Evolutionary conservation across 1,140 invertebrate species (phyloP).

Genomic region (Drosophila sulfurigaster): DNA sequence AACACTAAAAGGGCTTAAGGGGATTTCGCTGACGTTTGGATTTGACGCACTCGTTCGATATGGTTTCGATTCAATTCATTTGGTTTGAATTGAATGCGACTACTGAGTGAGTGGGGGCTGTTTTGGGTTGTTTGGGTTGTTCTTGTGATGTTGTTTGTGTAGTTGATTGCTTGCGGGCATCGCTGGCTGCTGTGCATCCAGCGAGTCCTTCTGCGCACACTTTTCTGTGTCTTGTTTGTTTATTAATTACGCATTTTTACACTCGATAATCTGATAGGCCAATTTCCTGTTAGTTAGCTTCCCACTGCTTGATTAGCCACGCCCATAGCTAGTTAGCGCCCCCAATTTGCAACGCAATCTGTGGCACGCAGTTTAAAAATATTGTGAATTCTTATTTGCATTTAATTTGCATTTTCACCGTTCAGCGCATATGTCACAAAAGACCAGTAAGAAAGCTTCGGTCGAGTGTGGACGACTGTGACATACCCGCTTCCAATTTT

Average conservation of each 20-base stretch:
- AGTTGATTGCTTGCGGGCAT: conserved; percentile 40
- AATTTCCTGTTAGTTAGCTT: conserved; percentile 33
- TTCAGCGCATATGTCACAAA: conserved; percentile 70
- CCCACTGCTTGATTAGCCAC: conserved; percentile 52
- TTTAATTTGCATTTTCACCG: conserved; percentile 78
- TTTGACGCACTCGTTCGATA: conserved; percentile 49
- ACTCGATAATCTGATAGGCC: conserved; percentile 4
- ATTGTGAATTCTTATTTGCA: conserved; percentile 76
- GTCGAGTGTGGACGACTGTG: too few species aligned
- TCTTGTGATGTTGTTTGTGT: conserved; percentile 40
- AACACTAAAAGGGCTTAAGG: conserved; percentile 69
- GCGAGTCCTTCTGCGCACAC: conserved; percentile 23
- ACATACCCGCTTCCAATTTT: too few species aligned
- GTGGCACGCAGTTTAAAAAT: conserved; percentile 43
- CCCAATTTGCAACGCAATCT: conserved; percentile 39
- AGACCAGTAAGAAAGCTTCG: too few species aligned
- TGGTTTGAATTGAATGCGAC: conserved; percentile 61
- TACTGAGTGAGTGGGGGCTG: conserved; percentile 40
- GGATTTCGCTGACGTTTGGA: conserved; percentile 41
- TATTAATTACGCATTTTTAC: conserved; percentile 72
- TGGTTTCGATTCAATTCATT: conserved; percentile 72
- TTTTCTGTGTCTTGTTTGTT: conserved; percentile 53
- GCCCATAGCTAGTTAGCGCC: conserved; percentile 39
- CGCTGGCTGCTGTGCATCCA: conserved; percentile 39
- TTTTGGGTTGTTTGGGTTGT: conserved; percentile 31